Evolutionary conservation across 1,140 invertebrate genomes (phyloP).

Genomic region (Temnothorax nylanderi): DNA sequence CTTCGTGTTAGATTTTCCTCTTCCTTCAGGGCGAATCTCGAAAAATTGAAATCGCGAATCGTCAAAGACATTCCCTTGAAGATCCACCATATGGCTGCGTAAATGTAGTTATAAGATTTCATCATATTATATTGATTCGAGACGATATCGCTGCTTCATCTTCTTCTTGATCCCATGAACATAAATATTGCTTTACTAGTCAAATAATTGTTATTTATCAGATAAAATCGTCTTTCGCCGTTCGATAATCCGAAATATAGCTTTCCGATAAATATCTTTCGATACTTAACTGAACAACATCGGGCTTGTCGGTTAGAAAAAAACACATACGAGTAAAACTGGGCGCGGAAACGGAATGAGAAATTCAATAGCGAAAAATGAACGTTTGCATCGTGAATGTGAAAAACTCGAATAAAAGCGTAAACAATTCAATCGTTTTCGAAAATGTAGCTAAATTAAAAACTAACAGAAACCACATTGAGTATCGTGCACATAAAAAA

Average conservation of each 20-base stretch:
- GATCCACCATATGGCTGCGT: slow-evolving; percentile 6
- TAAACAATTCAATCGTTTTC: slow-evolving; percentile 39
- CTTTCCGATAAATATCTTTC: slow-evolving; percentile 45
- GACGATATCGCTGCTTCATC: neutral
- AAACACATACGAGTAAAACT: neutral
- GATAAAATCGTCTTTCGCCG: neutral
- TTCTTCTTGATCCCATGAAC: neutral
- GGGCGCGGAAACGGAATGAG: slow-evolving; percentile 7
- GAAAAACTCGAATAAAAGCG: slow-evolving; percentile 25
- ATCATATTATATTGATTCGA: slow-evolving; percentile 2
- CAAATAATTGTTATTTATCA: slow-evolving; percentile 12
- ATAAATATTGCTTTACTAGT: neutral
- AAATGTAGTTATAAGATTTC: slow-evolving; percentile 15
- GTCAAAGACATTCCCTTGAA: slow-evolving; percentile 8
- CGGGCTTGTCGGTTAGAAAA: neutral
- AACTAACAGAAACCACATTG: slow-evolving; percentile 20
- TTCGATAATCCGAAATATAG: slow-evolving; percentile 4
- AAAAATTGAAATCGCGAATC: slow-evolving; percentile 42
- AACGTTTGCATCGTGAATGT: slow-evolving; percentile 2
- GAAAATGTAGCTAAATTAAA: slow-evolving; percentile 40
- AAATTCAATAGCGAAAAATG: slow-evolving; percentile 38
- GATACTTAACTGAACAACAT: slow-evolving; percentile 22
- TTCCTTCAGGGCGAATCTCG: slow-evolving; percentile 10
- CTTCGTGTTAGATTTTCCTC: neutral
- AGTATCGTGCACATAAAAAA: neutral